Evolutionary conservation across 2,113 vertebrate genomes (phyloP), one percentile per base, ranked within the genome.

Genomic region (Scomber japonicus): DNA sequence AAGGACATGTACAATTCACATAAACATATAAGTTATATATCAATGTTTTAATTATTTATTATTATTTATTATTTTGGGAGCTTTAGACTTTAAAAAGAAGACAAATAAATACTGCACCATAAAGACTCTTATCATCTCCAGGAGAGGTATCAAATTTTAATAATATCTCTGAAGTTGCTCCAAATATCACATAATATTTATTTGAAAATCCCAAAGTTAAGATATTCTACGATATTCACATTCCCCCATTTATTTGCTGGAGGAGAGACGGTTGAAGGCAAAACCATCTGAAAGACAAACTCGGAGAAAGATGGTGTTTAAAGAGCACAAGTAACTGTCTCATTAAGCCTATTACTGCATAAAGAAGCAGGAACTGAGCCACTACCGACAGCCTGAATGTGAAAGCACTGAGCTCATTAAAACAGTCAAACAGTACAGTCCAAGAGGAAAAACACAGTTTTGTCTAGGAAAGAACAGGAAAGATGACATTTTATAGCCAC

Each of bases 341-440:
- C 81, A 88, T 83, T 84, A 76, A 71, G 27, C 53, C 57, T 87
- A 80, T 85, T 84, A 81, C 76, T 62, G 72, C 69, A 73, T 76
- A 57, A 69, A 64, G 50, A 82, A 62, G 15, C 35, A 80, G 63
- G 30, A 83, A 81, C 67, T 68, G 16, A 78, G 70, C 84, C 49
- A 77, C 50, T 55, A n/a, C 65, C 13, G 48, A 75, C 11, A 35
- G 85, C 75, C 74, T 78, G 59, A 70, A 80, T 11, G 12, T 30
- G 56, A 57, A 57, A 50, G 12, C 59, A 16, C 15, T 8, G 50
- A 70, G 89, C 87, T 91, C 86, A 90, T 89, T 89, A 86, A 88
- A 60, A 45, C 75, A 82, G 76, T 19, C 21, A 86, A 80, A 86
- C 61, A 10, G 21, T 31, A 62, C 11, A 45, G 78, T 63, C 77